Evolutionary conservation across 2,797 vertebrate species (phyloP), one percentile per base, ranked within the genome.

Genomic region (Etheostoma perlongum): DNA sequence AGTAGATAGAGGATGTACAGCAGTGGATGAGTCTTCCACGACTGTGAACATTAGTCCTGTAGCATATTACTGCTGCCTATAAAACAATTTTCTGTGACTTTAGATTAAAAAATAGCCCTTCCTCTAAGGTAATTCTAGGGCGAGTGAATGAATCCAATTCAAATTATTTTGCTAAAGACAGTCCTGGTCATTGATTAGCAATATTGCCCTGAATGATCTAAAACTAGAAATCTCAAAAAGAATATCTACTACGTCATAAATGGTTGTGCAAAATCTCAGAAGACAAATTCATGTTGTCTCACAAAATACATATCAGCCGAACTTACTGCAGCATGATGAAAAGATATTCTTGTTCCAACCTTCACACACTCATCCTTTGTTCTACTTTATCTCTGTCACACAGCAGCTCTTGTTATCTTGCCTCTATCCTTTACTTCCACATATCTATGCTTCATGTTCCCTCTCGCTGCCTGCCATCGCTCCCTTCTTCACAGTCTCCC

Each of bases 401-500:
- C 36, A 36, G 59, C 48, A 42, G 48, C 36, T 76, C 54, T 47
- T 30, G 15, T 75, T 76, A 60, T 76, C 78, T 66, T 74, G 62
- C 30, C 11, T 46, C 67, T 54, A 53, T 69, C 66, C 14, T 55
- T 74, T 36, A 71, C 64, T 72, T 79, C 21, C 49, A 70, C 12
- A 36, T 21, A 36, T 73, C 30, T 59, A 25, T 40, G 64, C 23
- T 70, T 64, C 23, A 74, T 48, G 63, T 40, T 79, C 47, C 48
- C 67, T 21, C 57, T 63, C 33, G 1, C 60, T 13, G 53, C 51
- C 66, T 67, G 48, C 53, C 27, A 58, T 84, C 48, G 59, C 60
- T 81, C 48, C 25, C 14, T 30, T 73, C 69, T 72, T 54, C 44
- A 60, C n/a, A 18, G 19, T 46, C 40, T 64, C 47, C 62, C 55